Base-by-base conservation (phyloP, 2,113 vertebrate species). In the Nerophis lumbriciformis region DNA sequence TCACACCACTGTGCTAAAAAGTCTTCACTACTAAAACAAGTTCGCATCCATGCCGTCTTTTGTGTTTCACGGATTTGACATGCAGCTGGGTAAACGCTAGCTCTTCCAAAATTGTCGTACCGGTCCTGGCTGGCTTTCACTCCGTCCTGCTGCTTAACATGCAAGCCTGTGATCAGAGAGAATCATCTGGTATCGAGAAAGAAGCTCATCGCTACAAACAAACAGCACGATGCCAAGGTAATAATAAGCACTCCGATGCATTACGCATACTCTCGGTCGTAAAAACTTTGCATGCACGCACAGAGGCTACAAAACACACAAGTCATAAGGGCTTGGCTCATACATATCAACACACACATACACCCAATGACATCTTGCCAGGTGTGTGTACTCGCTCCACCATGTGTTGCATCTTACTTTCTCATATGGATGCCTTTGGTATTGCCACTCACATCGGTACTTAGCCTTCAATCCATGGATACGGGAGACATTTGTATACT, bases 241-340 rank as follows among this genome's bases (percentile, higher is more conserved):
- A 80, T 74, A 71, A 59, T 59, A 71, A 53, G 69, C 62, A 56
- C 56, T 68, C 59, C 62, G 68, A 76, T 73, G 61, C 66, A 76
- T 74, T 79, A 84, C 65, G 6, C 75, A 61, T 81, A 61, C 38
- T 45, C 53, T 48, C 75, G 63, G 49, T 81, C 77, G 82, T 82
- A 80, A 76, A 64, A 52, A 51, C 45, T 65, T 68, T 69, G 67
- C 64, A 71, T 52, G 59, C 76, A 75, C 59, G 52, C 56, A 58
- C 50, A 65, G 39, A 62, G 48, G 48, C 60, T 48, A 48, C 45
- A 36, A 42, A 67, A 61, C 59, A 59, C 48, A 79, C 72, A 82
- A 61, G 67, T 81, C 79, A 83, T 80, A 72, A 76, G 53, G 65
- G 56, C 60, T 75, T 74, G 72, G 74, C 77, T 54, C 63, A 39